Conservation (phyloP, 1,140 invertebrate genomes). For the Hyposmocoma kahamanoa region DNA sequence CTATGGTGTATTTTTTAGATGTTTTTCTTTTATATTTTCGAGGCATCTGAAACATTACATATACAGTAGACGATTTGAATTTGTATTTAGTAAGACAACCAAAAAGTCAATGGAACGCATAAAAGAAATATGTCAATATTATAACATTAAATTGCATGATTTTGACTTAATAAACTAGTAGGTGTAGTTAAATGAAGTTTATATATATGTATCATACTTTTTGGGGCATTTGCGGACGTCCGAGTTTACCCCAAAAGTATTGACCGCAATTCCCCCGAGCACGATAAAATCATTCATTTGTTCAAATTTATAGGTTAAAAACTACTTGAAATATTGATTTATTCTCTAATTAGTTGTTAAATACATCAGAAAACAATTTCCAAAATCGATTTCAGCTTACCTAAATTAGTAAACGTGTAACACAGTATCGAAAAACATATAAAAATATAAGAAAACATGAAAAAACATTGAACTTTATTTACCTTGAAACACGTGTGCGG, state of each 20-base stretch:
- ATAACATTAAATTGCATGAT: too few species aligned
- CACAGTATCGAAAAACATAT: conserved; percentile 13
- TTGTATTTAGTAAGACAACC: too few species aligned
- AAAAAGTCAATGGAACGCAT: too few species aligned
- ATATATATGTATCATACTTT: conserved; percentile 1
- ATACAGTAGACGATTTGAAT: conserved; percentile 5
- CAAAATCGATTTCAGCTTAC: conserved; percentile 16
- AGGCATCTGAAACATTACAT: conserved; percentile 9
- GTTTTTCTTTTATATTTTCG: conserved; percentile 6
- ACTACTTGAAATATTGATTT: conserved; percentile 7
- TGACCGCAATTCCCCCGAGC: conserved; percentile 16
- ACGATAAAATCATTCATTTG: conserved; percentile 6
- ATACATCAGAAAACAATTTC: conserved; percentile 12
- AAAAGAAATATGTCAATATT: too few species aligned
- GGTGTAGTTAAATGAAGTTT: too few species aligned
- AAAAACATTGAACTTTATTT: conserved; percentile 17
- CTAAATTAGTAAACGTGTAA: conserved; percentile 15
- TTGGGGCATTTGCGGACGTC: conserved; percentile 17
- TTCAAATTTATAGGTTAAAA: conserved; percentile 1
- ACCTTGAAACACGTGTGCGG: conserved; percentile 18
- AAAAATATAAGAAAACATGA: conserved; percentile 18
- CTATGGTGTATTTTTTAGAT: neutral
- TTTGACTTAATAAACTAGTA: too few species aligned
- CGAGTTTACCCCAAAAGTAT: conserved; percentile 17
- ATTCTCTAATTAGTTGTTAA: conserved; percentile 15